Percentiles rank a stretch among this genome's conserved stretches.
phyloP scores from a whole-genome alignment of 2,797 vertebrate species.

The Macropus fuliginosus region DNA sequence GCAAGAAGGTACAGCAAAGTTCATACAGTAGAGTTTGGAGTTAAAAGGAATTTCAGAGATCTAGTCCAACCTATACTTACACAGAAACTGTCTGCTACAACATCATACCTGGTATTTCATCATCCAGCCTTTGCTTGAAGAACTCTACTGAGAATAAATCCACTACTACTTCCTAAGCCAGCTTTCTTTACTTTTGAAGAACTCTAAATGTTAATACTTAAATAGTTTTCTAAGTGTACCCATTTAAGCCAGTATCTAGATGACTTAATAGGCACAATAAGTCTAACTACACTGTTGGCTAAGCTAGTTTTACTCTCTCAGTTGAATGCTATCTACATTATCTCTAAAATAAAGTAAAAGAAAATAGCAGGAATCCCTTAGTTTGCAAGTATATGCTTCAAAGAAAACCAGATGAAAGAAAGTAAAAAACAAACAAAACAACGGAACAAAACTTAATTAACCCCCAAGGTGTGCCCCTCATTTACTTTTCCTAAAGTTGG shows the following conservation, averaged over 20 bases:
- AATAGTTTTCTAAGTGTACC: not conserved
- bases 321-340: not conserved
- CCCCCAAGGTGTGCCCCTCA: not conserved
- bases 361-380: not conserved
- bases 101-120: not conserved
- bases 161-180: not conserved
- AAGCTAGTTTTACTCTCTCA: not conserved
- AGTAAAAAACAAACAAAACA: fast-evolving
- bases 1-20: not conserved
- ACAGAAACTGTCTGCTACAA: not conserved
- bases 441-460: not conserved
- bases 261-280: not conserved
- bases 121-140: not conserved
- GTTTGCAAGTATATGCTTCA: not conserved
- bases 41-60: not conserved
- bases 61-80: not conserved
- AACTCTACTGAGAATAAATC: not conserved
- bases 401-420: not conserved
- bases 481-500: fast-evolving
- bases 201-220: not conserved
- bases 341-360: not conserved
- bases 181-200: not conserved
- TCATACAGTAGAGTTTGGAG: not conserved
- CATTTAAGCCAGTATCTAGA: not conserved
- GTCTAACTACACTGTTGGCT: not conserved